Percentiles rank a stretch among this genome's conserved stretches.
Evolutionary conservation across 2,888 invertebrate species (phyloP).

Genomic region (Galerucella calmariensis): DNA sequence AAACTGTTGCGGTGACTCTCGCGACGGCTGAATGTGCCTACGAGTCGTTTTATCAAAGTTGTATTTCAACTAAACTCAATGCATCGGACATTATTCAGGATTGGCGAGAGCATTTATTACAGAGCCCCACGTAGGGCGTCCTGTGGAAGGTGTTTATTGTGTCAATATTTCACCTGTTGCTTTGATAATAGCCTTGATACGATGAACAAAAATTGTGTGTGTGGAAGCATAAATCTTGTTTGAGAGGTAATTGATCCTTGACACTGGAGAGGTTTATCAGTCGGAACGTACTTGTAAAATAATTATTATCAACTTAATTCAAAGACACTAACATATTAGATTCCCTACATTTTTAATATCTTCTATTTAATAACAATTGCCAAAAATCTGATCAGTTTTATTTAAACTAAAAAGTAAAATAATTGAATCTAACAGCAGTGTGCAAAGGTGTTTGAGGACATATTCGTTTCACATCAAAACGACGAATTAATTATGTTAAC

Average conservation of each 20-base stretch:
- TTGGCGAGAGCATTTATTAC: constrained; percentile 35
- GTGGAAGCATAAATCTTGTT: constrained; percentile 24
- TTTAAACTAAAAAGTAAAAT: too few species aligned
- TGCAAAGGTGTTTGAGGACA: too few species aligned
- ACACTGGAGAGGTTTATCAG: constrained; percentile 5
- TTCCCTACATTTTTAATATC: neutral
- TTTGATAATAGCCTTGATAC: constrained; percentile 28
- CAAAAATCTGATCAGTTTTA: too few species aligned
- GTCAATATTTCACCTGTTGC: constrained; percentile 35
- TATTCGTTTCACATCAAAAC: too few species aligned
- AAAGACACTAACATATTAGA: neutral
- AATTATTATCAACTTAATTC: neutral
- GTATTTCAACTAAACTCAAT: constrained; percentile 42
- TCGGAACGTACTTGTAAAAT: neutral
- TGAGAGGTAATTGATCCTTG: constrained; percentile 31
- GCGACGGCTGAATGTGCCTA: constrained; percentile 42
- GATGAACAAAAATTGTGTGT: constrained; percentile 17
- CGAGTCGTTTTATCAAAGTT: constrained; percentile 45
- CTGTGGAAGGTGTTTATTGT: constrained; percentile 34
- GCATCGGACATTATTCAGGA: constrained; percentile 36
- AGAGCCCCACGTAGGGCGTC: constrained; percentile 34
- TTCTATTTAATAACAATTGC: too few species aligned
- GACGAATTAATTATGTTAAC: too few species aligned
- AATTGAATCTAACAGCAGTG: too few species aligned
- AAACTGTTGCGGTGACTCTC: constrained; percentile 41